These are phyloP conservation scores for Drosophila paramelanica DNA, from an alignment of 2,888 invertebrate species.

Conservation along the genomic window DNA sequence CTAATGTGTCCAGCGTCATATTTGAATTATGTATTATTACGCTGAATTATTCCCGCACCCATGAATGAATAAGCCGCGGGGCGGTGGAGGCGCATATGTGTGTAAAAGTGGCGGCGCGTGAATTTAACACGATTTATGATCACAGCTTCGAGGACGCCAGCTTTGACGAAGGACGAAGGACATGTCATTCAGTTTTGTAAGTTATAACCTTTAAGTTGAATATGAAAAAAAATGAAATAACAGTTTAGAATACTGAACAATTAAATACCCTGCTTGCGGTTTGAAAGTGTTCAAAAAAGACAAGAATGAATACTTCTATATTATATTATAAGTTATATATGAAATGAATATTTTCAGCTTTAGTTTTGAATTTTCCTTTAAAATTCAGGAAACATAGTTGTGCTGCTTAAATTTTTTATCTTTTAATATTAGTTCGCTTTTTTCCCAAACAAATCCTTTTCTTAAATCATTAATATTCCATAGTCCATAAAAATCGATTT, in stretches of 20 bases:
- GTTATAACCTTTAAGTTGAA: constrained; percentile 53
- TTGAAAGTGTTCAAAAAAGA: too few species aligned
- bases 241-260: accelerated
- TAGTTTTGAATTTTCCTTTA: too few species aligned
- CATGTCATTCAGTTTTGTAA: constrained; percentile 53
- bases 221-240: not conserved
- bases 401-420: too few species aligned
- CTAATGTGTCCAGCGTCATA: constrained; percentile 69
- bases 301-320: not conserved
- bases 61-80: constrained; percentile 18
- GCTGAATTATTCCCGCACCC: constrained; percentile 42
- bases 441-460: too few species aligned
- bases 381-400: too few species aligned
- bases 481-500: constrained; percentile 48
- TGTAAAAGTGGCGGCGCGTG: constrained; percentile 48
- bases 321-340: not conserved
- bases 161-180: constrained; percentile 49
- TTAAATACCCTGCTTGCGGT: not conserved
- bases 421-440: too few species aligned
- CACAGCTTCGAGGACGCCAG: constrained; percentile 16
- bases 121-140: constrained; percentile 59
- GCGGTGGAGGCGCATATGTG: not conserved
- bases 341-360: not conserved
- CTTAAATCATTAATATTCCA: too few species aligned
- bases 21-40: constrained; percentile 72